Percentiles rank a stretch among this genome's conserved stretches.
These are phyloP conservation scores for Rattus rattus DNA, from an alignment of 2,113 vertebrate genomes.

Conservation along the genomic window DNA sequence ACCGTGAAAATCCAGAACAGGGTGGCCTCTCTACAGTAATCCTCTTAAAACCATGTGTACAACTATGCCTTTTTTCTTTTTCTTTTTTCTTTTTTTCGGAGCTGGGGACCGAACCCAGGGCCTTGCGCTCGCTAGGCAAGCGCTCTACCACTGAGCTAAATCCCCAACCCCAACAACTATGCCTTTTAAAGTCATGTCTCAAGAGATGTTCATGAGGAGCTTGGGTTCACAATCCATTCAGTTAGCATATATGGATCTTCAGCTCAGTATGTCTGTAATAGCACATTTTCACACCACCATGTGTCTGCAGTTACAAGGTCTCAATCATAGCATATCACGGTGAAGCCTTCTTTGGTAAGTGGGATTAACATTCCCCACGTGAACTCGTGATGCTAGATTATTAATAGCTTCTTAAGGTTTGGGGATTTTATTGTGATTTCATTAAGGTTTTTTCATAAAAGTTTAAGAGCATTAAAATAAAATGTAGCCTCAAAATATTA, in stretches of 20 bases:
- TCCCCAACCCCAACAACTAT: too few relatives aligned
- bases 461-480: slow-evolving; percentile 53
- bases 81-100: too few relatives aligned
- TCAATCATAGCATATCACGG: slow-evolving; percentile 67
- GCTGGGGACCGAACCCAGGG: too few relatives aligned
- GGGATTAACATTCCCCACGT: slow-evolving; percentile 67
- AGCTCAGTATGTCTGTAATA: slow-evolving; percentile 40
- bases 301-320: slow-evolving; percentile 61
- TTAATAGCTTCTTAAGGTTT: slow-evolving; percentile 64
- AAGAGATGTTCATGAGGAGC: slow-evolving; percentile 21
- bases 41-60: neutral
- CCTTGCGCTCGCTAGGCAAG: too few relatives aligned
- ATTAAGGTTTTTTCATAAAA: slow-evolving; percentile 1
- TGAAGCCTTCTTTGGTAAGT: slow-evolving; percentile 64
- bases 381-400: slow-evolving; percentile 67
- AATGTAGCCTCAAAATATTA: slow-evolving; percentile 25
- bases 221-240: slow-evolving; percentile 12
- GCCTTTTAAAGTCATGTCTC: neutral
- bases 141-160: too few relatives aligned
- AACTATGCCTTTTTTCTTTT: neutral
- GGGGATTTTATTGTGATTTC: neutral
- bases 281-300: slow-evolving; percentile 34
- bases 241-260: slow-evolving; percentile 35
- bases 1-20: neutral
- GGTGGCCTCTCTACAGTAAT: neutral